Conservation (phyloP, 2,797 vertebrate species). For the Microtus agrestis region DNA sequence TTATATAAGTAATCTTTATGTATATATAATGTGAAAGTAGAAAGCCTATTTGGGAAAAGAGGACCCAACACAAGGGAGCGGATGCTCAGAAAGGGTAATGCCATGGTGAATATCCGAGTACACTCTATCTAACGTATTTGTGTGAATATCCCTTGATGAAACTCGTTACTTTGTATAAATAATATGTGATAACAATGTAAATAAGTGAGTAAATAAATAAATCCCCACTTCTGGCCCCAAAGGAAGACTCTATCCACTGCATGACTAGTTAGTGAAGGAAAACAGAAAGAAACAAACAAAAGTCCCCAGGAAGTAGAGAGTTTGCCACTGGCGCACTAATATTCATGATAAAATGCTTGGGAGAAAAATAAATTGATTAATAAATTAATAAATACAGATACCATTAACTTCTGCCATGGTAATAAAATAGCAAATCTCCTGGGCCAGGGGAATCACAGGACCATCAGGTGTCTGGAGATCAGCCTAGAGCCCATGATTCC, state of each 20-base stretch:
- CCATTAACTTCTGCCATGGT: background rate
- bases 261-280: slow-evolving; percentile 14
- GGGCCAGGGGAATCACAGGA: background rate
- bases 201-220: background rate
- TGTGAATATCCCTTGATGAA: background rate
- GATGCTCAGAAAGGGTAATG: background rate
- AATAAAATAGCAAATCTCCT: background rate
- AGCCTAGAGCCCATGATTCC: background rate
- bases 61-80: background rate
- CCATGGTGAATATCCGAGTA: background rate
- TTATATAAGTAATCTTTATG: background rate
- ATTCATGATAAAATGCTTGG: slow-evolving; percentile 31
- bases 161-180: background rate
- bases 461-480: background rate
- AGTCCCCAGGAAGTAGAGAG: background rate
- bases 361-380: background rate
- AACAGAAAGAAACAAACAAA: slow-evolving; percentile 17
- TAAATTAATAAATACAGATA: background rate
- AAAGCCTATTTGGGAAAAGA: background rate
- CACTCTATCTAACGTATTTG: background rate
- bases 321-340: background rate
- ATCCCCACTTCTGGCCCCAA: background rate
- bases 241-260: background rate
- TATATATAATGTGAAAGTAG: background rate
- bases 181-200: background rate